A percentile compares a stretch with the other conserved stretches of the same genome.
Evolutionary conservation across 2,888 invertebrate species (phyloP).

Genomic region (Pilophorus perplexus): DNA sequence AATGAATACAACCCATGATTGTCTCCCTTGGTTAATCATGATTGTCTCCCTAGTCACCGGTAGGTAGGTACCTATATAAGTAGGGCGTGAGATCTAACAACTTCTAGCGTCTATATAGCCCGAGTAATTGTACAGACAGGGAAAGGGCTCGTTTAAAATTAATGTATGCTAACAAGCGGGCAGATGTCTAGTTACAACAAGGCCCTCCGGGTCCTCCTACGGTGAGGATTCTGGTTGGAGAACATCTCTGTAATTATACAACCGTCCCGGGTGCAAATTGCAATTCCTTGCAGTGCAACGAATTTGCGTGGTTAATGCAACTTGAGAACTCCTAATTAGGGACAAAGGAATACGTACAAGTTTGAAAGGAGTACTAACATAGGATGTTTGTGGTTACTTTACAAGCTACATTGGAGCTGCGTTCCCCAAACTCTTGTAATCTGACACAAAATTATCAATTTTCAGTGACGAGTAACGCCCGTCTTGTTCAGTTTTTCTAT

Average conservation of each 20-base stretch:
- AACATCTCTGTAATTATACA: conserved; percentile 28
- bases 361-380: no score
- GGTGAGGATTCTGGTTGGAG: conserved; percentile 1
- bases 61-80: neutral
- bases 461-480: no score
- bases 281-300: conserved; percentile 4
- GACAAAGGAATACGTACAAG: conserved; percentile 28
- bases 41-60: no score
- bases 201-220: neutral
- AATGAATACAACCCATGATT: no score
- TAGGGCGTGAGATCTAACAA: conserved; percentile 34
- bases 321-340: conserved; percentile 31
- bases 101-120: conserved; percentile 29
- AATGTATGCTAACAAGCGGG: conserved; percentile 37
- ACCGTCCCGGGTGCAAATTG: conserved; percentile 26
- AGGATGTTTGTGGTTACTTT: no score
- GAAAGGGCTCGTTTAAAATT: conserved; percentile 31
- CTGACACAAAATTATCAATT: no score
- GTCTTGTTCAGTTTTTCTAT: no score
- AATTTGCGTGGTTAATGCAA: conserved; percentile 12
- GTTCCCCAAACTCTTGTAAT: no score
- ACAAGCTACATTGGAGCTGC: no score
- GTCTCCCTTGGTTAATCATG: no score
- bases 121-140: conserved; percentile 22
- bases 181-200: conserved; percentile 13